A percentile compares a stretch with the other conserved stretches of the same genome.
Conservation (phyloP, 2,888 invertebrate genomes). For the Sinelater perroti region DNA sequence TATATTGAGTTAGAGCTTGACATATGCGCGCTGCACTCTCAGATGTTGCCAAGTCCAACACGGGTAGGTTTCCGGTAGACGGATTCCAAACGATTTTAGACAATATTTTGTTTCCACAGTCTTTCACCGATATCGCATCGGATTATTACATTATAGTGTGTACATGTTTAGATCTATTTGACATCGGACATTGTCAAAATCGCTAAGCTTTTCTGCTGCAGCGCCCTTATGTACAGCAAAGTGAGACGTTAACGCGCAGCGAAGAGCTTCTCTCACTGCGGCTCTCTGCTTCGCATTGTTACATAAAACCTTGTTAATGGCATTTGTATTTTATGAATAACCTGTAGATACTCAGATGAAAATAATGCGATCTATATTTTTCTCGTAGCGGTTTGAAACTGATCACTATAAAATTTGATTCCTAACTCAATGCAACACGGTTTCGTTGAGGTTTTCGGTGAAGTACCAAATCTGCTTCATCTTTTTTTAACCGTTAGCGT, state of each 20-base stretch:
- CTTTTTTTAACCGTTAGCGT: slow-evolving; percentile 48
- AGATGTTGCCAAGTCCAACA: slow-evolving; percentile 13
- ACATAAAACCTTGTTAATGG: slow-evolving; percentile 56
- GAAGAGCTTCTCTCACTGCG: slow-evolving; percentile 39
- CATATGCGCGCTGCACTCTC: slow-evolving; percentile 40
- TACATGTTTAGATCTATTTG: slow-evolving; percentile 1
- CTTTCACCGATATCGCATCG: background rate
- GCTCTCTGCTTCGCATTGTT: slow-evolving; percentile 52
- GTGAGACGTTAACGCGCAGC: slow-evolving; percentile 40
- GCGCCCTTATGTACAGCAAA: slow-evolving; percentile 33
- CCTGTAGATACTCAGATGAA: slow-evolving; percentile 40
- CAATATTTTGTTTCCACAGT: slow-evolving; percentile 2
- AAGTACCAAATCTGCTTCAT: slow-evolving; percentile 37
- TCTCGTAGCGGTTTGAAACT: slow-evolving; percentile 47
- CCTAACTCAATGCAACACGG: slow-evolving; percentile 25
- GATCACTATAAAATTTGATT: slow-evolving; percentile 35
- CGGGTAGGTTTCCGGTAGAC: too few relatives aligned
- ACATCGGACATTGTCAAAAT: slow-evolving; percentile 1
- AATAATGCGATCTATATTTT: slow-evolving; percentile 49
- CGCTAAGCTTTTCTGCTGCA: slow-evolving; percentile 15
- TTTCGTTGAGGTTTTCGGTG: slow-evolving; percentile 20
- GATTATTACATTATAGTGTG: too few relatives aligned
- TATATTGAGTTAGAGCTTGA: slow-evolving; percentile 67
- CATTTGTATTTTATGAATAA: slow-evolving; percentile 50
- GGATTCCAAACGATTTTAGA: background rate